phyloP scores from a whole-genome alignment of 2,888 invertebrate genomes.

The Cordilura impudica region DNA sequence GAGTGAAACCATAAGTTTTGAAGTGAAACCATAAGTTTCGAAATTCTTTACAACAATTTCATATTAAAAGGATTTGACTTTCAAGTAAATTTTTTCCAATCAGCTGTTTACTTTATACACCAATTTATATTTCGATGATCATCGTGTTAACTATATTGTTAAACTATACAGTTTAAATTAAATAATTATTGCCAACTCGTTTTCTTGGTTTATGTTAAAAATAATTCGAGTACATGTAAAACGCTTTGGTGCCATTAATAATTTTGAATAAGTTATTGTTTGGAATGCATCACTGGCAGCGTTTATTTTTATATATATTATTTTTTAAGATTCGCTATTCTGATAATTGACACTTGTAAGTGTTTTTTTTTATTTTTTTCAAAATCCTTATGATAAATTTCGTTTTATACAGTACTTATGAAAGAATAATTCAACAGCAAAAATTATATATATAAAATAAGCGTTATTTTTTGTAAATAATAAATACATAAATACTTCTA shows the following conservation, averaged over 20 bases:
- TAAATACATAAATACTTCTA: constrained; percentile 7
- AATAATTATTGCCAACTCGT: constrained; percentile 19
- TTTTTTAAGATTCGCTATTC: constrained; percentile 40
- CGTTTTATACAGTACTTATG: background rate
- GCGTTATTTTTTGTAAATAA: background rate
- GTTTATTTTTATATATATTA: constrained; percentile 5
- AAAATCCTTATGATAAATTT: constrained; percentile 8
- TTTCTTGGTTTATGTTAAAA: constrained; percentile 4
- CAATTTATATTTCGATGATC: background rate
- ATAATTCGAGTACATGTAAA: constrained; percentile 27
- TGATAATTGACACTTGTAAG: constrained; percentile 60
- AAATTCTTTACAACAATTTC: too few relatives aligned
- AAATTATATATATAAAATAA: constrained; percentile 19
- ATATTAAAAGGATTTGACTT: too few relatives aligned
- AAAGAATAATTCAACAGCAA: background rate
- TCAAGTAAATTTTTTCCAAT: too few relatives aligned
- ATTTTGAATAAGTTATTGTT: background rate
- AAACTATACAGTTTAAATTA: constrained; percentile 1
- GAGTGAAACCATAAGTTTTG: too few relatives aligned
- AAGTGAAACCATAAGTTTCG: too few relatives aligned
- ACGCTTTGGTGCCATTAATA: constrained; percentile 42
- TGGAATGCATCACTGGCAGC: constrained; percentile 37
- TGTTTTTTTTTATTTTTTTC: constrained; percentile 30
- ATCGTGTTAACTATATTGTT: background rate
- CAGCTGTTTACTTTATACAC: background rate